These are phyloP conservation scores for Oasisia sp. DNA, from an alignment of 2,888 invertebrate genomes.

Conservation along the genomic window DNA sequence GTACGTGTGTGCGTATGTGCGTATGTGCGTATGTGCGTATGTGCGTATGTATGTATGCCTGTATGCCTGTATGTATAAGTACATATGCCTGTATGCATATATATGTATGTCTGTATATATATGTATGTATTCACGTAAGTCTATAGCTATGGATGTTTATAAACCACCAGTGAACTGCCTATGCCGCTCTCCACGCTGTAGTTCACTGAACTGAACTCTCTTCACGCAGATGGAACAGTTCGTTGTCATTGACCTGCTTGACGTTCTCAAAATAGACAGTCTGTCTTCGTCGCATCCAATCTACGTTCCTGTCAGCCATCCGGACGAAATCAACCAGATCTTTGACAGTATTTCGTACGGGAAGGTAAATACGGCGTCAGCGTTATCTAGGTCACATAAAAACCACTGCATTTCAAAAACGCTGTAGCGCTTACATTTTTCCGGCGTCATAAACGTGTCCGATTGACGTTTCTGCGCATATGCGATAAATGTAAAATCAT, in stretches of 20 bases:
- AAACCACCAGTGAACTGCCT: not conserved
- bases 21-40: slow-evolving; percentile 20
- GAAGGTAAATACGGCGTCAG: slow-evolving; percentile 73
- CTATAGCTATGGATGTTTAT: too few species aligned
- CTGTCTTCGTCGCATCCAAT: slow-evolving; percentile 89
- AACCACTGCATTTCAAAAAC: not conserved
- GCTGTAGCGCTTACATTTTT: too few species aligned
- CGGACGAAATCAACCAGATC: slow-evolving; percentile 89
- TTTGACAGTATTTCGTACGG: slow-evolving; percentile 91
- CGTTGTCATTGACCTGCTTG: slow-evolving; percentile 77
- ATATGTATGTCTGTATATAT: not conserved
- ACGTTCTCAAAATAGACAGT: slow-evolving; percentile 80
- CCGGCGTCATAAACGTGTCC: too few species aligned
- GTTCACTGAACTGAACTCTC: not conserved
- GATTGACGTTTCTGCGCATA: too few species aligned
- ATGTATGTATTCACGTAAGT: not conserved
- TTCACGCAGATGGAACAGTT: slow-evolving; percentile 73
- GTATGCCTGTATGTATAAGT: too few species aligned
- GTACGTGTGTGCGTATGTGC: slow-evolving; percentile 26
- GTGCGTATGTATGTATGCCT: not conserved
- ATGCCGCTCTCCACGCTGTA: not conserved
- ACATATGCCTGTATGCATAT: too few species aligned
- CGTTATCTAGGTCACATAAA: not conserved
- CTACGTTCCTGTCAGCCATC: slow-evolving; percentile 84
- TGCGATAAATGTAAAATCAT: too few species aligned